These are phyloP conservation scores for Tetragonula carbonaria DNA, from an alignment of 2,888 invertebrate species.

Conservation along the genomic window DNA sequence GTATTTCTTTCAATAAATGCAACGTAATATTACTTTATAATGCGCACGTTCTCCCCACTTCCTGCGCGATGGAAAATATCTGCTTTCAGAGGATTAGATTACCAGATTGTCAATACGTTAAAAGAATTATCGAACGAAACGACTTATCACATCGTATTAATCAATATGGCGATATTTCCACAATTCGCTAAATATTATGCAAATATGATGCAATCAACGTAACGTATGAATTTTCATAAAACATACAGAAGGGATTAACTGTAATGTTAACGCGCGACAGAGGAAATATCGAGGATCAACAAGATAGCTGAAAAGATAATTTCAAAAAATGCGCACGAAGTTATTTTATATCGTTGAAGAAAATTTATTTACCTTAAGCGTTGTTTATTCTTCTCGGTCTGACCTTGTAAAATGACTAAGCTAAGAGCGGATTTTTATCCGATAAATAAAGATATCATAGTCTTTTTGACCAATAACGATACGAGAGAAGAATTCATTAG, in stretches of 20 bases:
- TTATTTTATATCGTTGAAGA: neutral
- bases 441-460: constrained; percentile 17
- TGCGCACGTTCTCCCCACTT: constrained; percentile 32
- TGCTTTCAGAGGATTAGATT: constrained; percentile 8
- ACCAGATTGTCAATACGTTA: constrained; percentile 32
- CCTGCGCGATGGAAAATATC: constrained; percentile 27
- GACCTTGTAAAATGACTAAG: constrained; percentile 28
- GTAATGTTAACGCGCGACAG: neutral
- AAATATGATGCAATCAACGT: neutral
- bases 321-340: neutral
- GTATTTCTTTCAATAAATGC: constrained; percentile 40
- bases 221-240: neutral
- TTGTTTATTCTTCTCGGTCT: neutral
- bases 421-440: neutral
- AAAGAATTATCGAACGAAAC: constrained; percentile 23
- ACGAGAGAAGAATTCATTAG: constrained; percentile 55
- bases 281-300: constrained; percentile 27
- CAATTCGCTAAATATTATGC: neutral
- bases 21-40: constrained; percentile 42
- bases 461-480: constrained; percentile 44
- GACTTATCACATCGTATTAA: constrained; percentile 11
- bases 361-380: neutral
- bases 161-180: neutral
- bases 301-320: constrained; percentile 16
- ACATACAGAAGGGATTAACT: neutral